A percentile compares a stretch with the other conserved stretches of the same genome.
These are phyloP conservation scores for Cheirogaleus medius DNA, from an alignment of 2,113 vertebrate genomes.

Conservation along the genomic window DNA sequence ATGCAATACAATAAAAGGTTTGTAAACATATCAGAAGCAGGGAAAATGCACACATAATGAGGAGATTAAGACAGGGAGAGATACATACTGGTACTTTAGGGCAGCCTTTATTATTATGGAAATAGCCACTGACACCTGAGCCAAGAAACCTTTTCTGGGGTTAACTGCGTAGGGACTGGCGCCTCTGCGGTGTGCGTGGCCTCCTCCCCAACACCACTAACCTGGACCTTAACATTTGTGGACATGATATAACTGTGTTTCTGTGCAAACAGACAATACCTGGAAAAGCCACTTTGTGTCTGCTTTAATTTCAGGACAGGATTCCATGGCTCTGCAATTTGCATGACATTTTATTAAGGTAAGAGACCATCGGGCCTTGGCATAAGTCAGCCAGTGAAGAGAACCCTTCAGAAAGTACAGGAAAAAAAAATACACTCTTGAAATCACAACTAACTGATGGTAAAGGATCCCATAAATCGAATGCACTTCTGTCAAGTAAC, in stretches of 20 bases:
- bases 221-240: not conserved
- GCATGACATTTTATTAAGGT: constrained; percentile 90
- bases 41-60: not conserved
- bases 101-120: not conserved
- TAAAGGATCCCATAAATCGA: not conserved
- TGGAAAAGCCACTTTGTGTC: constrained; percentile 29
- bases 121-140: not conserved
- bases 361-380: constrained; percentile 63
- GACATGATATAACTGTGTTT: not conserved
- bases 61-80: not conserved
- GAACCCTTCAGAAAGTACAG: not conserved
- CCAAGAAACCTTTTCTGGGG: not conserved
- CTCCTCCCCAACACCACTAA: not conserved
- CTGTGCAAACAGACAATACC: not conserved
- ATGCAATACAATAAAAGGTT: not conserved
- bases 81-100: not conserved
- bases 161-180: not conserved
- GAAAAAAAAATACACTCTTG: not conserved
- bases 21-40: not conserved
- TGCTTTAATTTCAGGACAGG: constrained; percentile 89
- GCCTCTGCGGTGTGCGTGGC: not conserved
- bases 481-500: not conserved
- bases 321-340: constrained; percentile 92
- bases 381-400: not conserved
- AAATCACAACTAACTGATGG: not conserved